Evolutionary conservation across 1,140 invertebrate genomes (phyloP).

Genomic region (Camponotus pennsylvanicus): DNA sequence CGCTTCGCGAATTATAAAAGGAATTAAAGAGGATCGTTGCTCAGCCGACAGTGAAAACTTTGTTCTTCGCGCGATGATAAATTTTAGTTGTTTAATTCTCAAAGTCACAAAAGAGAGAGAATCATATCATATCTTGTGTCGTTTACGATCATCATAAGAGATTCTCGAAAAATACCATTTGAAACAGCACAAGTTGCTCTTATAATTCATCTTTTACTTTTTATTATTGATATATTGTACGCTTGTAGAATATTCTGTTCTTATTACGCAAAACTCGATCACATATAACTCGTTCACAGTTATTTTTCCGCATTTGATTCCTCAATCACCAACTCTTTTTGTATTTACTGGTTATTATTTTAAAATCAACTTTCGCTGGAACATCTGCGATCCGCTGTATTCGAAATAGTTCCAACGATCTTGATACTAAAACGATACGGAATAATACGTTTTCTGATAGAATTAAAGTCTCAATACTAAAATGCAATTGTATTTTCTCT

Average conservation of each 20-base stretch:
- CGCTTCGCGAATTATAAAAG: constrained; percentile 22
- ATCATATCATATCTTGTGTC: not conserved
- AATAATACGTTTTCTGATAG: constrained; percentile 50
- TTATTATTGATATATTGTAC: not conserved
- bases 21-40: constrained; percentile 31
- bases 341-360: constrained; percentile 3
- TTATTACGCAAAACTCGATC: not conserved
- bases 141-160: not conserved
- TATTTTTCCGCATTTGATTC: not conserved
- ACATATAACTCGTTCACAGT: not conserved
- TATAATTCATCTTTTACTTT: not conserved
- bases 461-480: not conserved
- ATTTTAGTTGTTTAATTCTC: constrained; percentile 79
- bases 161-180: not conserved
- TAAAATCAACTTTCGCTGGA: not conserved
- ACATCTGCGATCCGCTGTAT: not conserved
- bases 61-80: constrained; percentile 63
- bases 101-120: not conserved
- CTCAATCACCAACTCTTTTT: not conserved
- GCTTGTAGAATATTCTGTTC: not conserved
- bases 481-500: not conserved
- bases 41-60: constrained; percentile 61
- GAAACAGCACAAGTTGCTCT: not conserved
- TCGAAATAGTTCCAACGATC: not conserved
- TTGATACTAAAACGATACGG: constrained; percentile 26